phyloP scores from a whole-genome alignment of 2,888 invertebrate species.

The Drosophila subsilvestris region DNA sequence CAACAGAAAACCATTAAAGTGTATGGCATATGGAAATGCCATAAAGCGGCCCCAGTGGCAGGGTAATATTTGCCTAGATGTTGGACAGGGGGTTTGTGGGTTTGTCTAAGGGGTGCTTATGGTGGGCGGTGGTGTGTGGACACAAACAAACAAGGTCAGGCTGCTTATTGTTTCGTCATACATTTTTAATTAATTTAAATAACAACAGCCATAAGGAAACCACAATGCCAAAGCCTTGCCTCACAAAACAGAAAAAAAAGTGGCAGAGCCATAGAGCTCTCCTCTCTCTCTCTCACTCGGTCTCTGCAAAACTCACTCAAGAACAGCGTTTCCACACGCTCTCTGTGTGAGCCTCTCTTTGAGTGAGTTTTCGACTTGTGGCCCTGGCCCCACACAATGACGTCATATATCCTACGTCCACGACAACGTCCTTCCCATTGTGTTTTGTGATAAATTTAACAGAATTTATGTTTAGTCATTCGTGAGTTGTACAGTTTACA shows the following conservation, averaged over 20 bases:
- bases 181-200: slow-evolving; percentile 80
- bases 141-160: slow-evolving; percentile 77
- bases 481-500: slow-evolving; percentile 45
- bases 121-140: background rate
- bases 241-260: slow-evolving; percentile 40
- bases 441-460: slow-evolving; percentile 59
- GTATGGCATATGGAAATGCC: slow-evolving; percentile 48
- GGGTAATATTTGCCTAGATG: background rate
- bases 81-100: background rate
- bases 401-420: slow-evolving; percentile 51
- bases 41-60: slow-evolving; percentile 18
- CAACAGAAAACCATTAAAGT: background rate
- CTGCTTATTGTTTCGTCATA: slow-evolving; percentile 74
- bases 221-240: slow-evolving; percentile 47
- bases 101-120: background rate
- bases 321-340: slow-evolving; percentile 10
- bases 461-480: slow-evolving; percentile 70
- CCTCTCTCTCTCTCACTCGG: background rate
- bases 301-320: slow-evolving; percentile 26
- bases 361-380: slow-evolving; percentile 29
- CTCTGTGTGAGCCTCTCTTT: slow-evolving; percentile 29
- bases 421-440: slow-evolving; percentile 23
- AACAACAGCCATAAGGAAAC: slow-evolving; percentile 40
- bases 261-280: background rate
- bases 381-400: slow-evolving; percentile 63